Evolutionary conservation across 1,140 invertebrate species (phyloP).

Genomic region (Drosophila pachea): DNA sequence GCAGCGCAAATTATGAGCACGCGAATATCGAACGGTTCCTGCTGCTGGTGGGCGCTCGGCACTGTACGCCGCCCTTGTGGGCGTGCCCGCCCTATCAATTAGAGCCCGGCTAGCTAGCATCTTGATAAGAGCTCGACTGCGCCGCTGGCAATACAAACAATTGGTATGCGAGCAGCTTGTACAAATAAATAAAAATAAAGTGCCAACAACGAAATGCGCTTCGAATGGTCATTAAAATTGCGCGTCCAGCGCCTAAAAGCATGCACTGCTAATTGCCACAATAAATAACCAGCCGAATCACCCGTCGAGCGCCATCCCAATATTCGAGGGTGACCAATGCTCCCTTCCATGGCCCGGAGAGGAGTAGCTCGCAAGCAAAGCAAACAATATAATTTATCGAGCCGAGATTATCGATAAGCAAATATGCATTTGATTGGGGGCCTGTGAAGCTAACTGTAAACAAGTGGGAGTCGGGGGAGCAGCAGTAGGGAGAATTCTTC

Average conservation of each 20-base stretch:
- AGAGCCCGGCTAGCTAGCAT: slow-evolving; percentile 69
- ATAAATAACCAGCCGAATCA: slow-evolving; percentile 62
- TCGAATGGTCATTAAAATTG: slow-evolving; percentile 74
- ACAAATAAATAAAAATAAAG: slow-evolving; percentile 70
- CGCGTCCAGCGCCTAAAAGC: slow-evolving; percentile 48
- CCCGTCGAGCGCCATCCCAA: neutral
- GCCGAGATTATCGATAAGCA: slow-evolving; percentile 50
- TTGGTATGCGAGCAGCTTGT: slow-evolving; percentile 31
- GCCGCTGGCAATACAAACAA: slow-evolving; percentile 25
- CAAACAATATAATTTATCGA: slow-evolving; percentile 48
- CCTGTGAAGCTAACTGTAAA: slow-evolving; percentile 3
- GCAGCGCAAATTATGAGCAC: slow-evolving; percentile 67
- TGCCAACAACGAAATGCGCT: slow-evolving; percentile 75
- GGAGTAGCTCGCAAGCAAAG: neutral
- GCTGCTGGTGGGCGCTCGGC: slow-evolving; percentile 15
- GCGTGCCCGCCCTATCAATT: slow-evolving; percentile 74
- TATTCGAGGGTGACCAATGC: slow-evolving; percentile 9
- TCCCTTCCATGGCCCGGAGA: neutral
- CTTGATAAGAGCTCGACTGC: slow-evolving; percentile 59
- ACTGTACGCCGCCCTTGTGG: slow-evolving; percentile 11
- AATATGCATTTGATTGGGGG: neutral
- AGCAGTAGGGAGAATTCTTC: neutral
- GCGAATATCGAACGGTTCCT: slow-evolving; percentile 69
- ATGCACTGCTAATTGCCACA: slow-evolving; percentile 71
- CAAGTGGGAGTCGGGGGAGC: too few relatives aligned